Evolutionary conservation across 2,113 vertebrate species (phyloP).

Genomic region (Oncorhynchus masou): DNA sequence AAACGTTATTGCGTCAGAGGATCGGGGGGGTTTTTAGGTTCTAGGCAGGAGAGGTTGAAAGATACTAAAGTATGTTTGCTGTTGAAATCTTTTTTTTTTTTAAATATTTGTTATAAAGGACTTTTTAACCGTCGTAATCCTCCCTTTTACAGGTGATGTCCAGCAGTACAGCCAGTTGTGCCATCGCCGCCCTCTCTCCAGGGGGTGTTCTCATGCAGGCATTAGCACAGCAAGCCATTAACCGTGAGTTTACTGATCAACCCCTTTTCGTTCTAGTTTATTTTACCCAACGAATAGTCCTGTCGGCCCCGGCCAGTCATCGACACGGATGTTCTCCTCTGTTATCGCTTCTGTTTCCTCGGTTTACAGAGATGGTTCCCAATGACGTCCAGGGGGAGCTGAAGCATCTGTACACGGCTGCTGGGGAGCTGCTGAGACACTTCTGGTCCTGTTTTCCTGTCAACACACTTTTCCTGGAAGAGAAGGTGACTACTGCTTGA

Average conservation of each 20-base stretch:
- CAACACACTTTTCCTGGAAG: conserved; percentile 94
- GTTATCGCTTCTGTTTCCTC: conserved; percentile 4
- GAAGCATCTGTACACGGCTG: conserved; percentile 93
- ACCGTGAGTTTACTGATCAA: conserved; percentile 78
- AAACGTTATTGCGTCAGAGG: too few species aligned
- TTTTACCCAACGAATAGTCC: too few species aligned
- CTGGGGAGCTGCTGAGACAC: conserved; percentile 90
- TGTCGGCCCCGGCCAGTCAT: too few species aligned
- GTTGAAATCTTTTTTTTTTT: too few species aligned
- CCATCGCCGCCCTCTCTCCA: conserved; percentile 90
- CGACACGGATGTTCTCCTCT: too few species aligned
- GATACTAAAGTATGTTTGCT: conserved; percentile 58
- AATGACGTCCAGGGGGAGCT: conserved; percentile 90
- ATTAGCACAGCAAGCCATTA: conserved; percentile 91
- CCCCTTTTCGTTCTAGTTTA: neutral
- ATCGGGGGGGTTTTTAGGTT: too few species aligned
- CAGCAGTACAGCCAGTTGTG: conserved; percentile 84
- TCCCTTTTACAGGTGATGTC: conserved; percentile 85
- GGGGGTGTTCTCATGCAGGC: conserved; percentile 94
- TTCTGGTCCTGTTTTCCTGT: conserved; percentile 99
- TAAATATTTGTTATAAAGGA: too few species aligned
- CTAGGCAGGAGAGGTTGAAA: too few species aligned
- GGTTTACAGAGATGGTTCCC: conserved; percentile 89
- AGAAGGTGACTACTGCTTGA: conserved; percentile 80
- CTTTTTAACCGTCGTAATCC: neutral